A percentile compares a stretch with the other conserved stretches of the same genome.
phyloP scores from a whole-genome alignment of 2,888 invertebrate genomes.

The Lasiommata megera region DNA sequence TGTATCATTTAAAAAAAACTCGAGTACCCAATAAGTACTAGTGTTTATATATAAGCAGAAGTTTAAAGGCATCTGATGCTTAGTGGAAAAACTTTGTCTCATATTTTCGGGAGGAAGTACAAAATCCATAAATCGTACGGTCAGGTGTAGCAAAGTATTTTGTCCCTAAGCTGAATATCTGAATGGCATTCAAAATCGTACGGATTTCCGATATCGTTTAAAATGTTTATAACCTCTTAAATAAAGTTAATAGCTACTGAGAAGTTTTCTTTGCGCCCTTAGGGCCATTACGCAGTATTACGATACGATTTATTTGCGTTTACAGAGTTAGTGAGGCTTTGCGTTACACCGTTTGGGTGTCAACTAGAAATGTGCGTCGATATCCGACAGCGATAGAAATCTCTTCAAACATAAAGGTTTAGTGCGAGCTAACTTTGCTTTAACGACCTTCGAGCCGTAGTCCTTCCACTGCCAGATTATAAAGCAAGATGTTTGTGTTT shows the following conservation, averaged over 20 bases:
- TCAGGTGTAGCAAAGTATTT: constrained; percentile 17
- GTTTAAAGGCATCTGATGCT: too few relatives aligned
- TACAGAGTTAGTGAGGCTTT: constrained; percentile 65
- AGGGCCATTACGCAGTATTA: constrained; percentile 68
- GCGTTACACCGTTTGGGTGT: constrained; percentile 60
- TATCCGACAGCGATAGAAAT: constrained; percentile 40
- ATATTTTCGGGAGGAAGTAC: neutral
- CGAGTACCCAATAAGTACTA: too few relatives aligned
- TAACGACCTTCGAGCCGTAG: too few relatives aligned
- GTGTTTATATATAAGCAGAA: too few relatives aligned
- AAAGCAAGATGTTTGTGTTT: too few relatives aligned
- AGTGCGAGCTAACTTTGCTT: neutral
- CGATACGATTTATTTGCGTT: constrained; percentile 72
- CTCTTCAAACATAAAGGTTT: neutral
- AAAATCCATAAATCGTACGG: neutral
- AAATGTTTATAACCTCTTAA: constrained; percentile 77
- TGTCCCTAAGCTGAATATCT: constrained; percentile 57
- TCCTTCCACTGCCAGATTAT: too few relatives aligned
- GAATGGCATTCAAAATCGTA: constrained; percentile 55
- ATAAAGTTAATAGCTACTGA: constrained; percentile 74
- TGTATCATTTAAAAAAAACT: too few relatives aligned
- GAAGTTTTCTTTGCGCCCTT: constrained; percentile 72
- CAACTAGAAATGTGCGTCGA: constrained; percentile 56
- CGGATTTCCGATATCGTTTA: constrained; percentile 70
- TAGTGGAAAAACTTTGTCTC: neutral